phyloP scores from a whole-genome alignment of 2,113 vertebrate species.

The Sminthopsis crassicaudata region DNA sequence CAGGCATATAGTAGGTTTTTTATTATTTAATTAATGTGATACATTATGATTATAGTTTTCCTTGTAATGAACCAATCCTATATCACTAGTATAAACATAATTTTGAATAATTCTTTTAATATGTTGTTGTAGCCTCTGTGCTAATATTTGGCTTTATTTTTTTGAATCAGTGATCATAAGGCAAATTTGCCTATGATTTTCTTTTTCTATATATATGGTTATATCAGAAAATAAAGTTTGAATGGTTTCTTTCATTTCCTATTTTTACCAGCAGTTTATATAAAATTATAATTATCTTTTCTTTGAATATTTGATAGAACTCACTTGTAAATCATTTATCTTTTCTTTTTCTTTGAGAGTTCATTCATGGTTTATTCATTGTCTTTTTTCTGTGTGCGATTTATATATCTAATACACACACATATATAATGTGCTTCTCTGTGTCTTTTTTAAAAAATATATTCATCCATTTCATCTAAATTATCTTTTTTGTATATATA shows the following conservation, averaged over 20 bases:
- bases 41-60: too few species aligned
- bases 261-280: conserved; percentile 18
- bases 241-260: conserved; percentile 11
- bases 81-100: too few species aligned
- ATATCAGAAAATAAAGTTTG: neutral
- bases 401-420: neutral
- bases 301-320: conserved; percentile 39
- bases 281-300: conserved; percentile 41
- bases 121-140: neutral
- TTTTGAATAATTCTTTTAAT: too few species aligned
- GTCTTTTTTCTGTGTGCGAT: conserved; percentile 35
- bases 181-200: neutral
- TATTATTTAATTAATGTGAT: too few species aligned
- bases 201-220: conserved; percentile 5
- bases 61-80: too few species aligned
- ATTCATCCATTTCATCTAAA: conserved; percentile 51
- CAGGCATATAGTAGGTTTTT: too few species aligned
- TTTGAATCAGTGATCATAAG: neutral
- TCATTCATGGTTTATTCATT: conserved; percentile 56
- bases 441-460: conserved; percentile 38
- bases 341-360: conserved; percentile 54
- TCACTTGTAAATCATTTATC: conserved; percentile 46
- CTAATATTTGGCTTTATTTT: conserved; percentile 26
- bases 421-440: conserved; percentile 4
- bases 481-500: conserved; percentile 27